Evolutionary conservation across 92 coral and sea anemone species (phyloP).

Genomic region (Hydrozoanthus gracilis): DNA sequence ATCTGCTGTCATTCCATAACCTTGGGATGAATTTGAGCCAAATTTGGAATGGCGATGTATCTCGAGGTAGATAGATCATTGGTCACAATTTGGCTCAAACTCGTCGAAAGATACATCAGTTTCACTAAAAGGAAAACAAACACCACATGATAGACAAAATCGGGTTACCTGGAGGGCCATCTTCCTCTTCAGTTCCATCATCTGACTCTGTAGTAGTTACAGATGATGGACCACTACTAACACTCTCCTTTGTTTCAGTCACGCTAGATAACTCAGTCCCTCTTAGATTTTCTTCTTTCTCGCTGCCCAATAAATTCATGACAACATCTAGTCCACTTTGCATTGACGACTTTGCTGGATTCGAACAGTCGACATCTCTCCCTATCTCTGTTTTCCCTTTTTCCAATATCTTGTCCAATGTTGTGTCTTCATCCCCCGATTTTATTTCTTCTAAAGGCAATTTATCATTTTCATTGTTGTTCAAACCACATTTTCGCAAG

Average conservation of each 20-base stretch:
- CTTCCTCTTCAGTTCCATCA: conserved; percentile 43
- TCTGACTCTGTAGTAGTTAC: background rate
- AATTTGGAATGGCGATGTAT: too few species aligned
- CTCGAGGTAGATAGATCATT: too few species aligned
- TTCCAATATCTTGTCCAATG: background rate
- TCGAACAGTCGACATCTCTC: background rate
- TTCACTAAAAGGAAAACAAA: background rate
- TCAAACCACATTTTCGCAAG: too few species aligned
- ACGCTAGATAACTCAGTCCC: background rate
- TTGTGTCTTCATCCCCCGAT: background rate
- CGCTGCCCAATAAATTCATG: conserved; percentile 29
- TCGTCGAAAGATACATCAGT: background rate
- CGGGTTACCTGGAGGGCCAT: conserved; percentile 19
- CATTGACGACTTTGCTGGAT: conserved; percentile 12
- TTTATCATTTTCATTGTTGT: too few species aligned
- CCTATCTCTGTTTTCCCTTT: background rate
- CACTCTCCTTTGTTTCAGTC: background rate
- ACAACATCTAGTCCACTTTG: conserved; percentile 34
- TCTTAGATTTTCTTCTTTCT: conserved; percentile 15
- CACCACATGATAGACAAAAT: background rate
- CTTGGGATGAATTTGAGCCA: too few species aligned
- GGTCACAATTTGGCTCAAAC: background rate
- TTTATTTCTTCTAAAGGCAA: too few species aligned
- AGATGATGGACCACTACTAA: background rate
- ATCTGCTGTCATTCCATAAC: too few species aligned